Conservation (phyloP, 2,113 vertebrate species). For the Xenopus borealis region DNA sequence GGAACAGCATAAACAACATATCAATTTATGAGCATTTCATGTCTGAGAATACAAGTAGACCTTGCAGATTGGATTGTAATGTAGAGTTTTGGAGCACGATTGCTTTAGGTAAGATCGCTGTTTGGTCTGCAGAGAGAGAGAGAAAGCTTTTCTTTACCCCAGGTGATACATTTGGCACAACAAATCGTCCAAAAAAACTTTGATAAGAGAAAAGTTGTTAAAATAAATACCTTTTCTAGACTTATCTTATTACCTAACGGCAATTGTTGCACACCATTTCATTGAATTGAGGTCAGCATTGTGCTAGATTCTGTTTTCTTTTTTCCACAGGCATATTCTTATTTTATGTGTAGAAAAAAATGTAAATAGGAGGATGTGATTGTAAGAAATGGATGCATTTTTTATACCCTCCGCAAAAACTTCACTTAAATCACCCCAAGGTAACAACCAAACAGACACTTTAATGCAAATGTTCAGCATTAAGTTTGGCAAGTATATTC, state of each 20-base stretch:
- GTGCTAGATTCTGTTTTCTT: constrained; percentile 22
- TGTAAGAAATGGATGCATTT: constrained; percentile 40
- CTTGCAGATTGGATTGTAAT: no score
- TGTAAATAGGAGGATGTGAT: constrained; percentile 45
- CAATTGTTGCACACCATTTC: constrained; percentile 24
- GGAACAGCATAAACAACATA: no score
- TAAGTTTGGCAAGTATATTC: constrained; percentile 45
- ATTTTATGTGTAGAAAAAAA: constrained; percentile 39
- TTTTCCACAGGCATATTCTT: constrained; percentile 30
- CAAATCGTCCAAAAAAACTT: constrained; percentile 29
- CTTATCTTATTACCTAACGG: constrained; percentile 17
- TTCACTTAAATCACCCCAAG: constrained; percentile 45
- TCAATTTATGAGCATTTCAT: no score
- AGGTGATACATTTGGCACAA: constrained; percentile 17
- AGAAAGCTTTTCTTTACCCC: constrained; percentile 18
- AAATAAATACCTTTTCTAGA: constrained; percentile 34
- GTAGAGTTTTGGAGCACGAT: no score
- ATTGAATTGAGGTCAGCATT: constrained; percentile 38
- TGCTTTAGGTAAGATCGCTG: constrained; percentile 9
- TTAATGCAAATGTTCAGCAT: constrained; percentile 44
- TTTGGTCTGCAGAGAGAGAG: neutral
- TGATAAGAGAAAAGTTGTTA: constrained; percentile 30
- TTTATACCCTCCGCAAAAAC: constrained; percentile 43
- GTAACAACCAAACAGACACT: constrained; percentile 43
- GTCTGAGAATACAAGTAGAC: no score